phyloP scores from a whole-genome alignment of 2,113 vertebrate genomes.

The Cyrtonyx montezumae region DNA sequence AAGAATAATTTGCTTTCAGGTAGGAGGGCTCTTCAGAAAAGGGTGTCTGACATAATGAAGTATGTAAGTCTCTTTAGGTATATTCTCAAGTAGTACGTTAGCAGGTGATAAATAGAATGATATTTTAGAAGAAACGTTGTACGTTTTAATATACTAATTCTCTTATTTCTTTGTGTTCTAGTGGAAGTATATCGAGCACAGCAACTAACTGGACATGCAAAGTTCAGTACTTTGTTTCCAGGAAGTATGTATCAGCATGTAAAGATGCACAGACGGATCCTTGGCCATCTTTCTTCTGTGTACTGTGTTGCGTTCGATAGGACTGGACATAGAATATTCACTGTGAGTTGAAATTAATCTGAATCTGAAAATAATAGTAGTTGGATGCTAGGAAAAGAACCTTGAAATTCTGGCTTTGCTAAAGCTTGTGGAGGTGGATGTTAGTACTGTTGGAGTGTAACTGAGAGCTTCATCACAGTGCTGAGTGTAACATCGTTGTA shows the following conservation, averaged over 20 bases:
- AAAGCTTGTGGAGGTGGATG: not conserved
- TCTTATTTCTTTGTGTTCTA: slow-evolving; percentile 71
- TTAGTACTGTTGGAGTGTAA: not conserved
- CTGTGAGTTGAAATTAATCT: slow-evolving; percentile 83
- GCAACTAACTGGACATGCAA: slow-evolving; percentile 89
- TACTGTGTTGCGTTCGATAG: slow-evolving; percentile 98
- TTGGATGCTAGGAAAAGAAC: not conserved
- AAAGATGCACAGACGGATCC: slow-evolving; percentile 94
- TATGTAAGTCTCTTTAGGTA: not conserved
- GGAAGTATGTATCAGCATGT: slow-evolving; percentile 93
- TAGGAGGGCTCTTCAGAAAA: not conserved
- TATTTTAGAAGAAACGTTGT: not conserved
- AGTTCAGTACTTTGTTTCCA: slow-evolving; percentile 89
- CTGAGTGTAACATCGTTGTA: not conserved
- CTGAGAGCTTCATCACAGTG: fast-evolving
- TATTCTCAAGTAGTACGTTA: not conserved
- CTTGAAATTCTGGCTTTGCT: not conserved
- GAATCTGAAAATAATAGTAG: not conserved
- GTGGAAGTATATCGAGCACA: slow-evolving; percentile 89
- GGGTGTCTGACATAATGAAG: not conserved
- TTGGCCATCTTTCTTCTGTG: slow-evolving; percentile 97
- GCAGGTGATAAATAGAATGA: not conserved
- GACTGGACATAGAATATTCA: slow-evolving; percentile 96
- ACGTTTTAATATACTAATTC: not conserved
- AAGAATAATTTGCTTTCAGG: not conserved